phyloP scores from a whole-genome alignment of 30 jellyfish, hydroid and myxozoan species.

The Aurelia aurita complex sp. Pacific region DNA sequence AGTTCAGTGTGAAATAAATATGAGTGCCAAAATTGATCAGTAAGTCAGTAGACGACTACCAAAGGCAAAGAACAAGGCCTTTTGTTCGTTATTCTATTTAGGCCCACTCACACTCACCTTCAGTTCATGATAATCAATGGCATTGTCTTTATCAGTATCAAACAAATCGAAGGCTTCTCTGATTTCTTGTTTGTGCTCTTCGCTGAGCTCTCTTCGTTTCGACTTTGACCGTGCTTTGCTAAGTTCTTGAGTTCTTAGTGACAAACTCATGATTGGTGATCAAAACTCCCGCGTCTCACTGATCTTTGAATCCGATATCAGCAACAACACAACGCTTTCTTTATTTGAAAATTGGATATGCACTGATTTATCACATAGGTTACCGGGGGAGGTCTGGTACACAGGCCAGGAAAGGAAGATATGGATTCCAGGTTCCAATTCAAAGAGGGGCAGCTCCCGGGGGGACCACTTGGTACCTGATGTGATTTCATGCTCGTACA shows the following conservation, averaged over 20 bases:
- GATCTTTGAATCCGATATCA: not conserved
- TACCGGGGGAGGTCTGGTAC: no score
- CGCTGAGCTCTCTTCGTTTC: constrained; percentile 87
- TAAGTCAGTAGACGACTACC: not conserved
- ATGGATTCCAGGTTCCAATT: no score
- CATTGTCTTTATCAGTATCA: constrained; percentile 97
- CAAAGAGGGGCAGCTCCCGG: no score
- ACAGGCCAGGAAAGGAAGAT: no score
- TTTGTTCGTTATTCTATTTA: no score
- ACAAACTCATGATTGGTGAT: constrained; percentile 58
- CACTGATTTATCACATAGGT: no score
- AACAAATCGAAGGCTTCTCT: constrained; percentile 95
- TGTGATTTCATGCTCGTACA: no score
- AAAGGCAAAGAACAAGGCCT: not conserved
- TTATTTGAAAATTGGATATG: constrained; percentile 19
- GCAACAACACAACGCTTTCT: constrained; percentile 26
- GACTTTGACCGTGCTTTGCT: constrained; percentile 76
- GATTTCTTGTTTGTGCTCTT: constrained; percentile 94
- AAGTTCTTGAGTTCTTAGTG: constrained; percentile 63
- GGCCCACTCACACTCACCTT: constrained; percentile 55
- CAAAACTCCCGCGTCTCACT: constrained; percentile 36
- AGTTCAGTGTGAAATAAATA: no score
- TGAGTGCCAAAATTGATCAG: no score
- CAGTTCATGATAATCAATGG: constrained; percentile 97
- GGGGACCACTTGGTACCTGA: no score